Base-by-base conservation (phyloP, 1,140 invertebrate genomes). In the Chionoecetes opilio region DNA sequence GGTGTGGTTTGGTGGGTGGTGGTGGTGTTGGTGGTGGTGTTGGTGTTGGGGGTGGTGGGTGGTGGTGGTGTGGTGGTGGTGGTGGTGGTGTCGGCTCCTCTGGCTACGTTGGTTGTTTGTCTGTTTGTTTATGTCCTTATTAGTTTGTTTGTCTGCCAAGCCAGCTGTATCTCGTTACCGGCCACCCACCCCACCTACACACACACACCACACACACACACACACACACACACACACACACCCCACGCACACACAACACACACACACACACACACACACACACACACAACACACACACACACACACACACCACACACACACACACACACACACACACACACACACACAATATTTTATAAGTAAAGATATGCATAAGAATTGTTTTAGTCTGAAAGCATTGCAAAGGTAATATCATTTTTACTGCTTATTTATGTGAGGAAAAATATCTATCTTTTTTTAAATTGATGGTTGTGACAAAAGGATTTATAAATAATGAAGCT, bases 221-320 rank as follows among this genome's bases (percentile, higher is more conserved):
- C 53, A 63, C 53, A 63, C 53, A 63, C 53, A 63, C 53, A 63
- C 53, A 63, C 53, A 63, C 53, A 63, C 53, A 63, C 53, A 63
- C 53, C 53, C 8, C 53, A 63, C 53, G 26, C 53, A 63, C 53
- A 63, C 53, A 63, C 53, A 63, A n/a, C 53, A 63, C 53, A 63
- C 53, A 63, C 53, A 63, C 53, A 63, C 53, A 63, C 53, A 63
- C 53, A 63, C 53, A 63, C 53, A 63, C 53, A 63, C 63, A 75
- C 63, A 75, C 63, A 75, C 63, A 75, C 63, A n/a, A 75, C 63
- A 75, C 26, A n/a, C 63, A n/a, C 63, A n/a, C 63, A n/a, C 63
- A n/a, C 63, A n/a, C 63, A n/a, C 63, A n/a, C 63, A 63, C 21
- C 1, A n/a, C n/a, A n/a, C n/a, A n/a, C n/a, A n/a, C n/a, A n/a